Conservation (phyloP, 2,888 invertebrate genomes). For the Lasioglossum marginatum region DNA sequence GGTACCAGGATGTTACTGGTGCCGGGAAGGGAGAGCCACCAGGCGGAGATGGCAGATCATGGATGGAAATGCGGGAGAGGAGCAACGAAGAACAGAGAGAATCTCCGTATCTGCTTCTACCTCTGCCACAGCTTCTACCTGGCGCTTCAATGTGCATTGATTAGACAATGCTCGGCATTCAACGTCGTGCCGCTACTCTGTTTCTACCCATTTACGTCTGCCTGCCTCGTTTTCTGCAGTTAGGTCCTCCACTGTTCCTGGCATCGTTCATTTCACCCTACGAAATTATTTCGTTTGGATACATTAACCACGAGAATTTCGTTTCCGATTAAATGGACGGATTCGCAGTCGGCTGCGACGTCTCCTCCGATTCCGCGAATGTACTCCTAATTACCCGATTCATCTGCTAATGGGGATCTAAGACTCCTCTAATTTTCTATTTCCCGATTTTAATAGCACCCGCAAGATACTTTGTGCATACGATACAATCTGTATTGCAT, state of each 20-base stretch:
- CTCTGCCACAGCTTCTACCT: conserved; percentile 59
- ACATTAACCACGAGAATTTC: conserved; percentile 7
- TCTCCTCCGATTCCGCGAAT: not conserved
- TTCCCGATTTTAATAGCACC: not conserved
- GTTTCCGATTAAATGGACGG: not conserved
- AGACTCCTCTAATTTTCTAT: not conserved
- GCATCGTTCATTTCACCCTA: not conserved
- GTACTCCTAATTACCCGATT: not conserved
- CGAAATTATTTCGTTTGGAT: conserved; percentile 39
- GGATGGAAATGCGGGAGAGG: conserved; percentile 44
- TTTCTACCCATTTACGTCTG: conserved; percentile 59
- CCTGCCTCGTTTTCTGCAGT: conserved; percentile 18
- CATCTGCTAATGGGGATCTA: not conserved
- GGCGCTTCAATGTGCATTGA: conserved; percentile 80
- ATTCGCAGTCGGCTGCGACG: not conserved
- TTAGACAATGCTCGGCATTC: conserved; percentile 79
- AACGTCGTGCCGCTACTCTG: conserved; percentile 59
- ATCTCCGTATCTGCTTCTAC: conserved; percentile 42
- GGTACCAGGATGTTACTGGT: conserved; percentile 75
- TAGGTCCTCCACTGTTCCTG: not conserved
- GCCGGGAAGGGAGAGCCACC: conserved; percentile 30
- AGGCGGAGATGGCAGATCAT: conserved; percentile 27
- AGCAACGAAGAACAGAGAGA: conserved; percentile 45
- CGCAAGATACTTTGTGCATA: not conserved
- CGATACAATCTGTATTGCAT: not conserved